phyloP scores from a whole-genome alignment of 2,113 vertebrate genomes.

The Ophthalmolycus amberensis region DNA sequence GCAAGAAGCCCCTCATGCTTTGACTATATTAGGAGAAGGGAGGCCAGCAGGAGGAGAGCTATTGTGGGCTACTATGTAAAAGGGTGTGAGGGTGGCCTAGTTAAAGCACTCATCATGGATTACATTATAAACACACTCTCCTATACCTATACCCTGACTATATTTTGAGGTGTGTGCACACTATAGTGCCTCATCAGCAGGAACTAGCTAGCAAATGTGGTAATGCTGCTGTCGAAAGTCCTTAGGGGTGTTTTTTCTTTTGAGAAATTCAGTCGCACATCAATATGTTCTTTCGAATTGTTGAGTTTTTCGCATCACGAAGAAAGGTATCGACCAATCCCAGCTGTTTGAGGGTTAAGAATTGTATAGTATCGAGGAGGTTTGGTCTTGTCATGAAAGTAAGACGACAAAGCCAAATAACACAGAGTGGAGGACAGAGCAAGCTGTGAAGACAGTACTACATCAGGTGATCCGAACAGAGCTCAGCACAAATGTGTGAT shows the following conservation, averaged over 20 bases:
- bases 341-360: neutral
- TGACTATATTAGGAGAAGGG: conserved; percentile 11
- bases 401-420: neutral
- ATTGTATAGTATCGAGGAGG: accelerated
- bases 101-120: conserved; percentile 53
- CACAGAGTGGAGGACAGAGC: too few species aligned
- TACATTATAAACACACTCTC: conserved; percentile 34
- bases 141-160: neutral
- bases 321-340: too few species aligned
- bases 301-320: too few species aligned
- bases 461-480: neutral
- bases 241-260: too few species aligned
- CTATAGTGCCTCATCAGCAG: neutral
- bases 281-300: too few species aligned
- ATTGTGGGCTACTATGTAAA: conserved; percentile 6
- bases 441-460: neutral
- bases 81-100: conserved; percentile 37
- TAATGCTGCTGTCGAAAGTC: too few species aligned
- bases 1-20: conserved; percentile 1
- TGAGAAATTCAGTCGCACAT: too few species aligned
- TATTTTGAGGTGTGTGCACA: neutral
- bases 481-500: conserved; percentile 5
- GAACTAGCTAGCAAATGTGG: neutral
- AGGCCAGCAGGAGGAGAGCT: conserved; percentile 4
- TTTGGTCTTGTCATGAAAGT: too few species aligned